Evolutionary conservation across 2,888 invertebrate genomes (phyloP).

Genomic region (Julus scandinavius): DNA sequence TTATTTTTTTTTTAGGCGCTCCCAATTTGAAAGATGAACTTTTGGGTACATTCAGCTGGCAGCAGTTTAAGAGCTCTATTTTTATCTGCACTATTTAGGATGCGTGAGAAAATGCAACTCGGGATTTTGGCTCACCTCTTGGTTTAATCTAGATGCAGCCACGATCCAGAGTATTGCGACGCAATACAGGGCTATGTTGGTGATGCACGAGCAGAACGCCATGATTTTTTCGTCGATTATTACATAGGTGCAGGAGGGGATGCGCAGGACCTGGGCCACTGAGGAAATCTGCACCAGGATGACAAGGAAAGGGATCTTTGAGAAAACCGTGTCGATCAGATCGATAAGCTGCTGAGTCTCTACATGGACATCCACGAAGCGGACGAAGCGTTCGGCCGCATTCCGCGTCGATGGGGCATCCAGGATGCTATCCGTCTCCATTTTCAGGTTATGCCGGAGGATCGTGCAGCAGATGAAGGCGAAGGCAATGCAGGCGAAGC

Average conservation of each 20-base stretch:
- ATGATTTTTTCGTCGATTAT: constrained; percentile 47
- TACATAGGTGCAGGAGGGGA: constrained; percentile 49
- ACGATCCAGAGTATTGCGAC: constrained; percentile 39
- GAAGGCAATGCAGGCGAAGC: constrained; percentile 50
- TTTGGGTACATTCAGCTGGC: background rate
- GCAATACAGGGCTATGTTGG: constrained; percentile 47
- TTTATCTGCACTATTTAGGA: background rate
- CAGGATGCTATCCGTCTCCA: background rate
- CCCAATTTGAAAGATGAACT: background rate
- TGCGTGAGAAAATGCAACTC: background rate
- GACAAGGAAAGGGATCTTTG: constrained; percentile 47
- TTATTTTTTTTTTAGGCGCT: background rate
- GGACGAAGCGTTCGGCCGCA: constrained; percentile 1
- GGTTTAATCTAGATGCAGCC: constrained; percentile 40
- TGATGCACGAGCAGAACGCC: background rate
- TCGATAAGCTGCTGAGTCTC: constrained; percentile 46
- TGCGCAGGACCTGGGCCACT: constrained; percentile 14
- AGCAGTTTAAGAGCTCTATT: background rate
- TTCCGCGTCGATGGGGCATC: background rate
- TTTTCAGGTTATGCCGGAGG: constrained; percentile 14
- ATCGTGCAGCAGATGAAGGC: constrained; percentile 15
- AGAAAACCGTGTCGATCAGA: constrained; percentile 31
- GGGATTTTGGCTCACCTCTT: constrained; percentile 39
- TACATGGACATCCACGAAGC: constrained; percentile 29
- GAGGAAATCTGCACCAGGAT: constrained; percentile 47